Evolutionary conservation across 2,888 invertebrate species (phyloP), one percentile per base, ranked within the genome.

Genomic region (Drosophila longiperda): DNA sequence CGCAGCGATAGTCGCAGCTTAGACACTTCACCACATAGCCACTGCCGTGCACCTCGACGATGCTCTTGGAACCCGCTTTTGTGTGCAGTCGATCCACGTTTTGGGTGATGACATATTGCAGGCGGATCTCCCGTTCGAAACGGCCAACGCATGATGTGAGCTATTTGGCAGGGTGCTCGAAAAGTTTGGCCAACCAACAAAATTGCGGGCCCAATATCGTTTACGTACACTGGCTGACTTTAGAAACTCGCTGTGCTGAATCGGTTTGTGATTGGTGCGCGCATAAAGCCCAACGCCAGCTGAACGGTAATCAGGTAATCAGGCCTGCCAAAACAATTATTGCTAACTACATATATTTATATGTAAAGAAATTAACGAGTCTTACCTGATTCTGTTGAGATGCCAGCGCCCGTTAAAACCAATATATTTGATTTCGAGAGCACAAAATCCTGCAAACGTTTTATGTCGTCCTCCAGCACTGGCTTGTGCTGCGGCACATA

Each of bases 201-300:
- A 99, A 93, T 99, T 99, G 78, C 99, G 95, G 0, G 99, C 98
- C 99, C 99, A 99, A 91, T 98, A 99, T 62, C 98, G 94, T 92
- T 96, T 95, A 62, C 98, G 94, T 0, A 95, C 93, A 78, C 94
- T 92, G 4, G 95, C 93, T 36, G 95, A 96, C 79, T 95, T 95
- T 0, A 97, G 92, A 94, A 98, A 99, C 77, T 98, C 97, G 92
- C 96, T 95, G 91, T 97, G 97, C 81, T 97, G 96, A 34, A 99
- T 95, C 0, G 99, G 99, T 87, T 97, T 96, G 83, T 96, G 96
- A 82, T 96, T 96, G 67, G 96, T 96, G 12, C 97, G 95, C 0
- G 98, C 98, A 92, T 98, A 99, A 11, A 99, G 94, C 0, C 99
- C 99, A 17, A 99, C 98, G 72, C 95, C 96, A 93, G 97, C 97